These are phyloP conservation scores for Cyanoliseus patagonus DNA, from an alignment of 2,113 vertebrate genomes.

Conservation along the genomic window DNA sequence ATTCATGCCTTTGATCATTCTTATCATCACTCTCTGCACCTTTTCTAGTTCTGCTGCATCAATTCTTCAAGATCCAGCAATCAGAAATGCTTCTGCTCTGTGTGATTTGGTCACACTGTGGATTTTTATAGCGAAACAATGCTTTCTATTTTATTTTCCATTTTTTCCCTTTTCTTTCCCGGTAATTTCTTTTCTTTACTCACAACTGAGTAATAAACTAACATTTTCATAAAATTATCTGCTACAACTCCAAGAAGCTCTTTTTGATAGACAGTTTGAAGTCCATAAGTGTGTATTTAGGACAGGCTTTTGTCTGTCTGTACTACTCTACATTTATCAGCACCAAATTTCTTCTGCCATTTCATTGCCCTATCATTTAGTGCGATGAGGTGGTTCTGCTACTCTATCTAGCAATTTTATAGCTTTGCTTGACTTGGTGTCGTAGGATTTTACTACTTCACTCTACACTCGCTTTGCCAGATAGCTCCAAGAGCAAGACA, in stretches of 20 bases:
- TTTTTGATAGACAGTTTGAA: background rate
- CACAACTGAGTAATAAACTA: background rate
- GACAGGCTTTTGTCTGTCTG: background rate
- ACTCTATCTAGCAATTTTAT: background rate
- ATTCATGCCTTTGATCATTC: background rate
- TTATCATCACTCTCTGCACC: background rate
- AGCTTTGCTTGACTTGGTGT: fast-evolving
- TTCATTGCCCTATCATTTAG: background rate
- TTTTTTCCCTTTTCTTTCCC: background rate
- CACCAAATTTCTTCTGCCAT: background rate
- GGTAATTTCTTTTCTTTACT: background rate
- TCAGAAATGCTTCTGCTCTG: background rate
- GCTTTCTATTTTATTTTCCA: background rate
- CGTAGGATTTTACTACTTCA: background rate
- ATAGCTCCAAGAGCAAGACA: background rate
- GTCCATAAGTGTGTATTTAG: background rate
- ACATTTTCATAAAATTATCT: background rate
- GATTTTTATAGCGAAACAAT: background rate
- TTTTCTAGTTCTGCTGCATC: background rate
- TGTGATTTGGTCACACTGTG: background rate
- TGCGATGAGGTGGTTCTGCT: background rate
- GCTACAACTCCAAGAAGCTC: background rate
- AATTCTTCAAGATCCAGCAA: background rate
- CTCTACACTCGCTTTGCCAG: background rate
- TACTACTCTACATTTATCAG: background rate